These are phyloP conservation scores for Drosophila subpulchrella DNA, from an alignment of 1,140 invertebrate genomes.

Conservation along the genomic window DNA sequence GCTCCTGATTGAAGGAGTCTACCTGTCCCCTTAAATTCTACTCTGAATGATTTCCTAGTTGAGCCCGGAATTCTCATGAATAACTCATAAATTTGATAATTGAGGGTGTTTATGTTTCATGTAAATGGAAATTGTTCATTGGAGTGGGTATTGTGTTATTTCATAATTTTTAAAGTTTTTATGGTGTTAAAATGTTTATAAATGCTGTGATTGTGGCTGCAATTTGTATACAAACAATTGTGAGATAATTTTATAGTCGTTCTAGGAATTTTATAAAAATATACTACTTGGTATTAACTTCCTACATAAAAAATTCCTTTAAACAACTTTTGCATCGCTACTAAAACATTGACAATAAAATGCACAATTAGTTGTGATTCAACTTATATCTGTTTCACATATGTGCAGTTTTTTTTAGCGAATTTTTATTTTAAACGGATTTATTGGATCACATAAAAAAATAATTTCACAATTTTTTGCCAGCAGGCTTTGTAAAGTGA, in stretches of 20 bases:
- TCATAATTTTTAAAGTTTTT: too few relatives aligned
- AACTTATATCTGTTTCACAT: background rate
- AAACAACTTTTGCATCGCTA: background rate
- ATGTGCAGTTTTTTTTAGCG: conserved; percentile 1
- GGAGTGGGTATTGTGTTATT: too few relatives aligned
- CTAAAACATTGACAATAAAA: conserved; percentile 1
- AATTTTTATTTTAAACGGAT: conserved; percentile 19
- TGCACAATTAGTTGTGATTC: conserved; percentile 17
- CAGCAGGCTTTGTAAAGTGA: conserved; percentile 6
- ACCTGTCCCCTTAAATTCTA: conserved; percentile 8
- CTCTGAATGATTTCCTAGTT: background rate
- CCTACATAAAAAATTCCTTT: background rate
- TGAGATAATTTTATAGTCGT: background rate
- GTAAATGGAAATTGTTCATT: background rate
- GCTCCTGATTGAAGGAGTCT: conserved; percentile 8
- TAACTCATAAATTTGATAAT: conserved; percentile 1
- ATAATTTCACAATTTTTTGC: background rate
- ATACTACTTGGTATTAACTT: background rate
- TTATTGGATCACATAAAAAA: conserved; percentile 17
- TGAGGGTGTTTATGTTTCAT: background rate
- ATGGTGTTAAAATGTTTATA: background rate
- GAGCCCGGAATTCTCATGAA: background rate
- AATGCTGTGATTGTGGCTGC: background rate
- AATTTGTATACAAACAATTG: too few relatives aligned
- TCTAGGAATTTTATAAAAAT: too few relatives aligned